phyloP scores from a whole-genome alignment of 1,140 invertebrate species.

The Dreissena polymorpha region DNA sequence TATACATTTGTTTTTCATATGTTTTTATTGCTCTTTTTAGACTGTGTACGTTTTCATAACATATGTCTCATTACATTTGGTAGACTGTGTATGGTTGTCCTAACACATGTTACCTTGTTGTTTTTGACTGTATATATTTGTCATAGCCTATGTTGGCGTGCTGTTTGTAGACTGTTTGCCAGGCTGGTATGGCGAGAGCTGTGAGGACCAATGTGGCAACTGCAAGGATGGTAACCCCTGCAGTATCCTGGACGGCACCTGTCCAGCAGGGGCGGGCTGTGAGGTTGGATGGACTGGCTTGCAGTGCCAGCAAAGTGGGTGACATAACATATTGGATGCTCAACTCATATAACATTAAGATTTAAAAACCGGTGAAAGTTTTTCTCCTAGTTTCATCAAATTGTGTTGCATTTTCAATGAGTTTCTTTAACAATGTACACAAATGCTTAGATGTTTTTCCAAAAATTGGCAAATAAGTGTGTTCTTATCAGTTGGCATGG shows the following conservation, averaged over 20 bases:
- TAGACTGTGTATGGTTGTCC: neutral
- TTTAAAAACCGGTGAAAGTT: too few species aligned
- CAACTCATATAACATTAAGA: too few species aligned
- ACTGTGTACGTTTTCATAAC: neutral
- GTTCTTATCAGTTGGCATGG: too few species aligned
- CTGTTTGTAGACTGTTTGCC: constrained; percentile 30
- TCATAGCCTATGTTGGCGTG: neutral
- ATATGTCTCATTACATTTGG: neutral
- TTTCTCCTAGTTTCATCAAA: too few species aligned
- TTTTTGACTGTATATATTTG: neutral
- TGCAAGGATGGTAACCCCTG: constrained; percentile 32
- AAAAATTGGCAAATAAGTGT: too few species aligned
- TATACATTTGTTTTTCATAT: neutral
- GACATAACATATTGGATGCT: too few species aligned
- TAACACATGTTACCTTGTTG: neutral
- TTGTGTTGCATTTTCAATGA: too few species aligned
- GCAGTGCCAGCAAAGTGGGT: constrained; percentile 28
- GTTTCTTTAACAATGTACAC: too few species aligned
- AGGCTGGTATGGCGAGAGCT: constrained; percentile 39
- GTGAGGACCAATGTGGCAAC: constrained; percentile 27
- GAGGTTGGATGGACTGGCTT: constrained; percentile 32
- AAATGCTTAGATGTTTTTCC: too few species aligned
- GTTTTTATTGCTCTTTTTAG: neutral
- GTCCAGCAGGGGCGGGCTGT: constrained; percentile 27
- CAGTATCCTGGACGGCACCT: constrained; percentile 8